A percentile compares a stretch with the other conserved stretches of the same genome.
phyloP scores from a whole-genome alignment of 2,113 vertebrate genomes.

The Oxygymnocypris stewartii region DNA sequence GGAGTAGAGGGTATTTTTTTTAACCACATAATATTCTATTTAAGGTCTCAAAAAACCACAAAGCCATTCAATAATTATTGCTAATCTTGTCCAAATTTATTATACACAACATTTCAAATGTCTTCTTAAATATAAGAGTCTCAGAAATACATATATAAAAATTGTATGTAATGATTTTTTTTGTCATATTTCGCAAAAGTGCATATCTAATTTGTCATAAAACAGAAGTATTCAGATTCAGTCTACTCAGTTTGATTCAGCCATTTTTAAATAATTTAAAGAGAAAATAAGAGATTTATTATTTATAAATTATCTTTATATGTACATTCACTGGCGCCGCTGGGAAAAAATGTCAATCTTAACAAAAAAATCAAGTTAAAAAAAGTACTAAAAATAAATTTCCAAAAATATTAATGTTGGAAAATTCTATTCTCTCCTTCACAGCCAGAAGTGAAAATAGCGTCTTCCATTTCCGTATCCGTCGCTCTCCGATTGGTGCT shows the following conservation, averaged over 20 bases:
- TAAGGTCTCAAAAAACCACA: neutral
- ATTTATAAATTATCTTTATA: neutral
- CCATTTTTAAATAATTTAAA: neutral
- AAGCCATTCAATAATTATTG: neutral
- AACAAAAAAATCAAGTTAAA: neutral
- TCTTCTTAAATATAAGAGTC: neutral
- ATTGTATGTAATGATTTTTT: neutral
- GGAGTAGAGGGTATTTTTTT: neutral
- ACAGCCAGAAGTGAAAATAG: conserved; percentile 79
- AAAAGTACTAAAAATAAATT: too few species aligned
- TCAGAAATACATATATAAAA: neutral
- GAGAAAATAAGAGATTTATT: neutral
- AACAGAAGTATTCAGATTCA: neutral
- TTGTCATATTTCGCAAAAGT: neutral
- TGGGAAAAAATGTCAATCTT: neutral
- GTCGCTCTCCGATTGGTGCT: conserved; percentile 74
- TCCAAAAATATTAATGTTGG: neutral
- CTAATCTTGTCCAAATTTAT: neutral
- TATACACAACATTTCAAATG: neutral
- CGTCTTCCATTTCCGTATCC: conserved; percentile 88
- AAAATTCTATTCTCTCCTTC: conserved; percentile 26
- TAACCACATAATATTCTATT: conserved; percentile 7
- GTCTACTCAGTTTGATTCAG: neutral
- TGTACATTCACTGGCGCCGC: neutral
- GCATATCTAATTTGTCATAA: neutral